Evolutionary conservation across 2,113 vertebrate genomes (phyloP).

Genomic region (Conger conger): DNA sequence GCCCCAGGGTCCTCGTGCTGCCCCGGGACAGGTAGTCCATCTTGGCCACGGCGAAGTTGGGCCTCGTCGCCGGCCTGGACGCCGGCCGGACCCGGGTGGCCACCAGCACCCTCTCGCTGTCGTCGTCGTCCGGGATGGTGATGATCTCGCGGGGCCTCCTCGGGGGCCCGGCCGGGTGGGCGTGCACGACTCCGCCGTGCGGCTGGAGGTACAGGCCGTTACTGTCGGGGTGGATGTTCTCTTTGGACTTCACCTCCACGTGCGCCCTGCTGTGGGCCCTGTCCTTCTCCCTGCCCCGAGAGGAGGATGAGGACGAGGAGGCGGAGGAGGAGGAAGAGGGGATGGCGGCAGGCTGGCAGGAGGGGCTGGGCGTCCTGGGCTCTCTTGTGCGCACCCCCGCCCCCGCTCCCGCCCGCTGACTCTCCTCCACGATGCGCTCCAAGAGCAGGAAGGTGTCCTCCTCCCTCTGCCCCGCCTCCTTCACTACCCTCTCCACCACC

Average conservation of each 20-base stretch:
- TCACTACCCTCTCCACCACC: slow-evolving; percentile 89
- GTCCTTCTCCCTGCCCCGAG: slow-evolving; percentile 58
- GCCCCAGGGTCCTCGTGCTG: slow-evolving; percentile 59
- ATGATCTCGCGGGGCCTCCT: slow-evolving; percentile 67
- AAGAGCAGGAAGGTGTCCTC: slow-evolving; percentile 88
- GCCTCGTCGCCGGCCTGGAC: slow-evolving; percentile 41
- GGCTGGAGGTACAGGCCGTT: slow-evolving; percentile 15
- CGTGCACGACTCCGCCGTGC: slow-evolving; percentile 52
- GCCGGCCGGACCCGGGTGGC: not conserved
- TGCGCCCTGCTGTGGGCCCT: slow-evolving; percentile 44
- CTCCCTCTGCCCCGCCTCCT: slow-evolving; percentile 77
- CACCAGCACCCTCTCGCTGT: slow-evolving; percentile 37
- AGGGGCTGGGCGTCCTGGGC: slow-evolving; percentile 27
- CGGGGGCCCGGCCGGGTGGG: slow-evolving; percentile 60
- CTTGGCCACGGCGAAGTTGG: slow-evolving; percentile 59
- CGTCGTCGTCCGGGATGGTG: slow-evolving; percentile 53
- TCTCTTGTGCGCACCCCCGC: slow-evolving; percentile 2
- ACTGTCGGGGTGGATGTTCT: slow-evolving; percentile 63
- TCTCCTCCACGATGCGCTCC: slow-evolving; percentile 89
- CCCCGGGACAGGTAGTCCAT: slow-evolving; percentile 79
- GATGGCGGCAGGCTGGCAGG: slow-evolving; percentile 32
- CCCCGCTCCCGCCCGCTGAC: slow-evolving; percentile 39
- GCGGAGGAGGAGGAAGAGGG: slow-evolving; percentile 26
- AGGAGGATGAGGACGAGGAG: slow-evolving; percentile 28
- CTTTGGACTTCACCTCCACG: slow-evolving; percentile 56